Evolutionary conservation across 2,888 invertebrate genomes (phyloP), one percentile per base, ranked within the genome.

Genomic region (Fragum sueziense): DNA sequence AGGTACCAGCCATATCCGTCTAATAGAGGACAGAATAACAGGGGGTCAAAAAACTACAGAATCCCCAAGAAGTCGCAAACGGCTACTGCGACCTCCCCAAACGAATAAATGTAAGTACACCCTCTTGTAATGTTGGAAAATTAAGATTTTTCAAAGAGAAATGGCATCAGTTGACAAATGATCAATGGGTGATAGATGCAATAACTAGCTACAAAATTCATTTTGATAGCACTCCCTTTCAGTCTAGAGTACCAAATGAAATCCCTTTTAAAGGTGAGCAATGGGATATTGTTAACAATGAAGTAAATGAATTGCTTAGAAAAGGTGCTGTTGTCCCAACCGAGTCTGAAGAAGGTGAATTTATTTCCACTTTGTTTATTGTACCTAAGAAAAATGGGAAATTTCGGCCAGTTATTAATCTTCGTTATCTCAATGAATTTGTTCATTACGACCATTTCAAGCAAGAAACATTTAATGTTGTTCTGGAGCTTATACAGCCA

Each of bases 381-480:
- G 73, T 74, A 25, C 33, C 73, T 22, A 78, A 78, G 22, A 31
- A 31, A 62, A 62, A 62, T 62, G 62, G 62, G 4, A 62, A 62
- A 27, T n/a, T n/a, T n/a, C 59, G 59, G 52, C 11, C 68, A 37
- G 68, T 77, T 20, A 77, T 77, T 22, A 76, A 74, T 67, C 25
- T 74, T 0, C 76, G 29, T 59, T 74, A 70, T 62, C 31, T 80
- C 1, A 76, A 80, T 67, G 29, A 76, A 31, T 80, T 71, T 77
- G 74, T 77, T 20, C 31, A 51, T 52, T 80, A 74, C 65, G 71
- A 79, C 33, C 80, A 80, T 72, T 80, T 76, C 31, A 76, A 80
- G 52, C 80, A 76, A 34, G 80, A 80, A 70, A 73, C 67, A 4
- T 80, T 80, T n/a, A 72, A 69, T 22, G 9, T 70, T 2, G 69